These are phyloP conservation scores for Champsocephalus esox DNA, from an alignment of 2,797 vertebrate species.

Conservation along the genomic window DNA sequence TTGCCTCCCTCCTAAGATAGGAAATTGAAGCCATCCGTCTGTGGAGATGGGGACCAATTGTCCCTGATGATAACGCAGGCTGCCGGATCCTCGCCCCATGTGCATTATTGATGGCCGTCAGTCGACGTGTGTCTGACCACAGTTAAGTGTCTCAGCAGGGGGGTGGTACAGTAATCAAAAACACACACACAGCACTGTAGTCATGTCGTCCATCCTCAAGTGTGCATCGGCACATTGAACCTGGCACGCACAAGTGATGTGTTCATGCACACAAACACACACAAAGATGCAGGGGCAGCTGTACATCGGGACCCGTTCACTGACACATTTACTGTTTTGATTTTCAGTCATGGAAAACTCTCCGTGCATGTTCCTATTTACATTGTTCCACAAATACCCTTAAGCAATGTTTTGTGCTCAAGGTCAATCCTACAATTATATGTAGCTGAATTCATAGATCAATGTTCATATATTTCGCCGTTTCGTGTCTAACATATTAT, in stretches of 20 bases:
- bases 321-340: not conserved
- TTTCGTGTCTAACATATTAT: too few species aligned
- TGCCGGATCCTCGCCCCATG: constrained; percentile 59
- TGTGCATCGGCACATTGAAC: constrained; percentile 45
- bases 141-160: constrained; percentile 79
- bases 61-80: constrained; percentile 60
- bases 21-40: constrained; percentile 82
- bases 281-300: not conserved
- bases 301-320: not conserved
- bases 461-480: too few species aligned
- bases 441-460: too few species aligned
- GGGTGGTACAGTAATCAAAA: constrained; percentile 65
- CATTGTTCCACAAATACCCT: too few species aligned
- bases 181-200: constrained; percentile 45
- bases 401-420: too few species aligned
- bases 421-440: too few species aligned
- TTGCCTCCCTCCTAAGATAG: constrained; percentile 58
- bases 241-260: constrained; percentile 66
- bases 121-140: constrained; percentile 77
- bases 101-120: constrained; percentile 86
- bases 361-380: not conserved
- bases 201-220: constrained; percentile 47
- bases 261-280: constrained; percentile 59
- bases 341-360: not conserved
- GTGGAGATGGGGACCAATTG: constrained; percentile 57